phyloP scores from a whole-genome alignment of 2,113 vertebrate species.

The Dasyprocta punctata region DNA sequence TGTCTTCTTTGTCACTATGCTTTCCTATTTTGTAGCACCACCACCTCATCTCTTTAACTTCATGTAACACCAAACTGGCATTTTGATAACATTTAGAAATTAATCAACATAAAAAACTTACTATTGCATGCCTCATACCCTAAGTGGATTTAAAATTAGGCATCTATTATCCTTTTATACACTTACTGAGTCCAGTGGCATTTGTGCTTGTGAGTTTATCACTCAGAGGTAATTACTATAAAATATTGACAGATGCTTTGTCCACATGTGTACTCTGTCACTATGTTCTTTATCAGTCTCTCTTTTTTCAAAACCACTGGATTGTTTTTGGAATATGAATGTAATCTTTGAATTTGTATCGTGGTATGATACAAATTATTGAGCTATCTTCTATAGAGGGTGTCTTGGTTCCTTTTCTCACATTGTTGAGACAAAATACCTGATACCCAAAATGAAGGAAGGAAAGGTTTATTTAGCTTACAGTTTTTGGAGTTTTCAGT shows the following conservation, averaged over 20 bases:
- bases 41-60: neutral
- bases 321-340: neutral
- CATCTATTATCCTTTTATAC: neutral
- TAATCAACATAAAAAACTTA: neutral
- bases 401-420: no score
- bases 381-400: neutral
- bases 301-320: neutral
- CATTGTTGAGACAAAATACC: no score
- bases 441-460: no score
- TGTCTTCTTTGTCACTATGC: neutral
- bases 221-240: neutral
- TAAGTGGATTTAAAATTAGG: neutral
- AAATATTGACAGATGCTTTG: neutral
- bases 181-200: neutral
- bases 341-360: neutral
- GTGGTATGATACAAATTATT: neutral
- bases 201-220: neutral
- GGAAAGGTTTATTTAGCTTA: no score
- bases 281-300: neutral
- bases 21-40: neutral
- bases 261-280: neutral
- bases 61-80: neutral
- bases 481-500: no score
- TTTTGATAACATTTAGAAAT: neutral
- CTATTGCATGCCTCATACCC: neutral